Evolutionary conservation across 2,113 vertebrate species (phyloP), one percentile per base, ranked within the genome.

Genomic region (Tachysurus vachellii): DNA sequence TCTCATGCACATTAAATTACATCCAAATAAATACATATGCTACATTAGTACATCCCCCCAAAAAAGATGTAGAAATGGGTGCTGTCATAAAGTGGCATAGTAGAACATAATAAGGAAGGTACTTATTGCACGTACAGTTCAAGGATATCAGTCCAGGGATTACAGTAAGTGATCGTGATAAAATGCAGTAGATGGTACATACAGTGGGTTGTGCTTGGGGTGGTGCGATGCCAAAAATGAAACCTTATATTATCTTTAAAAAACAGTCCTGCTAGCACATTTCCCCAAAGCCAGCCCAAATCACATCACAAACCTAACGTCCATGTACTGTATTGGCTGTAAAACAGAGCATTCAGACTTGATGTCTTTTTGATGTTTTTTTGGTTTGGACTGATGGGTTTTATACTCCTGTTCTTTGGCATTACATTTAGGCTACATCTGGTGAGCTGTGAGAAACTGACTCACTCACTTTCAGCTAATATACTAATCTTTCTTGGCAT

Each of bases 401-500:
- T 36, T 82, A 81, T 80, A 81, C 36, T 66, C 26, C 44, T 42
- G 66, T 86, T 88, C 87, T 90, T 93, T 91, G 91, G 90, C 91
- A 84, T 92, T 91, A 92, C 91, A 90, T 56, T 68, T 81, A 47
- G 64, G 85, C 89, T 88, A 87, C 90, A 91, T 94, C 90, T 94
- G 91, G 87, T 92, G 84, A 92, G 91, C 86, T 89, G 86, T 88
- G 62, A 92, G 90, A 91, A 90, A 91, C 86, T 89, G 89, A 86
- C 66, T 31, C 86, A 91, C 92, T 83, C 70, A 85, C 80, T 87
- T 89, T 90, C 36, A 84, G 86, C 89, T 87, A 89, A 92, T 91
- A 91, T 91, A 86, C 91, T 92, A 91, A 90, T 93, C 88, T 92
- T 19, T 90, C 88, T 91, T 91, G 93, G 89, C 90, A 86, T 88